Evolutionary conservation across 2,113 vertebrate species (phyloP).

Genomic region (Neotragus pygmaeus): DNA sequence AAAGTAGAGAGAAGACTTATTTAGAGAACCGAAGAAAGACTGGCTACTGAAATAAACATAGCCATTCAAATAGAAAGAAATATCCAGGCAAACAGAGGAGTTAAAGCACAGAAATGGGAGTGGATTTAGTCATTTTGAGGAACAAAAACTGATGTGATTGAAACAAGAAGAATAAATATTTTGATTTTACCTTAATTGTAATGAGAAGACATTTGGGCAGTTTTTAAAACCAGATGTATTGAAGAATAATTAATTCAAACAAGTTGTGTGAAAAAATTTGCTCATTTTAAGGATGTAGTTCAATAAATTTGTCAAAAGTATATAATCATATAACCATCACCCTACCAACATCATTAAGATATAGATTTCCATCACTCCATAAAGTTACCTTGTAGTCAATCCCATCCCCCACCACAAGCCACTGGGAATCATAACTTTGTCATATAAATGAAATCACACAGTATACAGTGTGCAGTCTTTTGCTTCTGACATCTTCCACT

Average conservation of each 20-base stretch:
- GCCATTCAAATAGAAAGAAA: background rate
- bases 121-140: background rate
- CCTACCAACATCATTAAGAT: background rate
- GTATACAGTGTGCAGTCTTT: background rate
- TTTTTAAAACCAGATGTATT: background rate
- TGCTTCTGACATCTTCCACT: background rate
- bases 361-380: background rate
- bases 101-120: background rate
- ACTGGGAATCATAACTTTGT: background rate
- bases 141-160: background rate
- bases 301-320: background rate
- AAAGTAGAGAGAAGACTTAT: background rate
- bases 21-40: background rate
- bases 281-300: background rate
- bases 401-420: background rate
- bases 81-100: background rate
- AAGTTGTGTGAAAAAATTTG: background rate
- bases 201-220: background rate
- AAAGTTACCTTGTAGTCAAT: background rate
- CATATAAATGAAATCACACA: background rate
- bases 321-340: background rate
- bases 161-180: background rate
- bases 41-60: background rate
- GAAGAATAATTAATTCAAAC: background rate
- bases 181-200: conserved; percentile 4